Conservation (phyloP, 1,140 invertebrate species). For the Drosophila melanogaster region DNA sequence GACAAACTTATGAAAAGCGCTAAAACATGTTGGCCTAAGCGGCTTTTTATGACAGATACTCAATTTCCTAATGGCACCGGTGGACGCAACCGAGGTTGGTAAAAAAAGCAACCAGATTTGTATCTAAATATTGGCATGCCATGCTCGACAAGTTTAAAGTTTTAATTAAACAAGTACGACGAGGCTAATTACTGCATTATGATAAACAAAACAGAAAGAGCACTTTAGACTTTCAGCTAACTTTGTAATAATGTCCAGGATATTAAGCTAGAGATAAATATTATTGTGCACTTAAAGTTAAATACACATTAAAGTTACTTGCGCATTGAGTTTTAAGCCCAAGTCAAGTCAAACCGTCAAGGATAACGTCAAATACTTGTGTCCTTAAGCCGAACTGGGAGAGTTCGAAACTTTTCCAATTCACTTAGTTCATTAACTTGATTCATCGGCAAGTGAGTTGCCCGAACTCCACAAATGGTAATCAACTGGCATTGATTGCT, state of each 20-base stretch:
- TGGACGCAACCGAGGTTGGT: neutral
- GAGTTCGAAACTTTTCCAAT: constrained; percentile 52
- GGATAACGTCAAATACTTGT: constrained; percentile 14
- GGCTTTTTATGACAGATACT: constrained; percentile 11
- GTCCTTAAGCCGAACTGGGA: constrained; percentile 22
- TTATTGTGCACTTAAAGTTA: neutral
- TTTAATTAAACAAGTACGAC: neutral
- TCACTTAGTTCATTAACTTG: constrained; percentile 52
- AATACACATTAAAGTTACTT: neutral
- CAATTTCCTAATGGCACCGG: neutral
- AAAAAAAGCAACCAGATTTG: neutral
- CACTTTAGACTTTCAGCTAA: neutral
- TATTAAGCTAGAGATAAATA: neutral
- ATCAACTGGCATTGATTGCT: constrained; percentile 52
- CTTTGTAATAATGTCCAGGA: neutral
- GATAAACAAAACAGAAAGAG: neutral
- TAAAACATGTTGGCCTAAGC: constrained; percentile 38
- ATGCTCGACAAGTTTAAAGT: neutral
- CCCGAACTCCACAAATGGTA: constrained; percentile 33
- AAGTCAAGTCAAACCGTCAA: constrained; percentile 23
- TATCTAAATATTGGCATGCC: neutral
- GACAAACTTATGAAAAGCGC: constrained; percentile 41
- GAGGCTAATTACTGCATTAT: neutral
- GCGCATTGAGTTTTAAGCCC: neutral
- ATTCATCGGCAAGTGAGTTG: constrained; percentile 37